Evolutionary conservation across 2,113 vertebrate genomes (phyloP).

Genomic region (Chelonoidis abingdonii): DNA sequence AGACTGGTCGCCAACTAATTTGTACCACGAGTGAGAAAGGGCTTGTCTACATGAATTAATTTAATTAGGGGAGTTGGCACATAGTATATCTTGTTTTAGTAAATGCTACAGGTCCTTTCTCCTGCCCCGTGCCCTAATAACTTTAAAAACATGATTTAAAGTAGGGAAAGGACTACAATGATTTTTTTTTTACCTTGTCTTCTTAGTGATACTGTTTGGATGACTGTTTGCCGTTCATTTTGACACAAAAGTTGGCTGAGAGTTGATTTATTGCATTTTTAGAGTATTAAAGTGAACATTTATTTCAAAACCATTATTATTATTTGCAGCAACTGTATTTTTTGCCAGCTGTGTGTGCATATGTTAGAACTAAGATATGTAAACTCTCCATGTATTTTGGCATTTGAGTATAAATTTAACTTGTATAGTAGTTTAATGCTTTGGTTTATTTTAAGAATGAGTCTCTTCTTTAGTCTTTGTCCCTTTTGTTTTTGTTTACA

Average conservation of each 20-base stretch:
- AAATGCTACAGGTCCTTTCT: neutral
- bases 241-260: neutral
- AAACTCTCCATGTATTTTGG: neutral
- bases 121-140: neutral
- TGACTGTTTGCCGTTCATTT: neutral
- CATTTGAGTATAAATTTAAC: neutral
- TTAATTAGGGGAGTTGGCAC: neutral
- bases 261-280: neutral
- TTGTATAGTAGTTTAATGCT: neutral
- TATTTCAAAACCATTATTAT: neutral
- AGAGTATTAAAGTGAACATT: neutral
- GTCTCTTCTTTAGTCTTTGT: neutral
- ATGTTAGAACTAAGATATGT: neutral
- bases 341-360: neutral
- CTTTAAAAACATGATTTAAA: accelerated
- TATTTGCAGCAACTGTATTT: neutral
- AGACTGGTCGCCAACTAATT: too few relatives aligned
- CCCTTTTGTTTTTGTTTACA: neutral
- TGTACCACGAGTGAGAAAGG: too few relatives aligned
- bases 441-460: neutral
- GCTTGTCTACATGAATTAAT: neutral
- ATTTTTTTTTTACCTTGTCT: neutral
- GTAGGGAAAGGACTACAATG: neutral
- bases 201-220: neutral
- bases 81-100: neutral